Percentiles rank a stretch among this genome's conserved stretches.
Conservation (phyloP, 2,797 vertebrate species). For the Tapirus indicus region DNA sequence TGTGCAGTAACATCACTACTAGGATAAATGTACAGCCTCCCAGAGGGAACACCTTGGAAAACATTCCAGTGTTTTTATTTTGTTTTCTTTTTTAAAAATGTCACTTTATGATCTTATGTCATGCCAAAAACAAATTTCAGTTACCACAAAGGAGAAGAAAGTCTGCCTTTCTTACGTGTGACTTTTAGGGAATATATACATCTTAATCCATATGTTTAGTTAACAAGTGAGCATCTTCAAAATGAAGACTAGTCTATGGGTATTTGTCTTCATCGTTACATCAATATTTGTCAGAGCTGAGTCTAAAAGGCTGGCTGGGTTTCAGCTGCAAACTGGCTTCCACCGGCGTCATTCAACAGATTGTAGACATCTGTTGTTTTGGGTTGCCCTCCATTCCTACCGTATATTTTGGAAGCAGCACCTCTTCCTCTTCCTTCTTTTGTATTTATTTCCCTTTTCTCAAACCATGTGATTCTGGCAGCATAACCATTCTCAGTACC, state of each 20-base stretch:
- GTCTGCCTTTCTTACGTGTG: background rate
- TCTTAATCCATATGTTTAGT: background rate
- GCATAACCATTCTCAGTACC: background rate
- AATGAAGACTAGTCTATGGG: background rate
- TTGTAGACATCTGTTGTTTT: conserved; percentile 35
- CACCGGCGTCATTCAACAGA: background rate
- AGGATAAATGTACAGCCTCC: background rate
- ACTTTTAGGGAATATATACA: background rate
- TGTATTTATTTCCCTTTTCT: background rate
- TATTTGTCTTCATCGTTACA: background rate
- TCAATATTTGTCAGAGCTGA: background rate
- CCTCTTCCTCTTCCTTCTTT: background rate
- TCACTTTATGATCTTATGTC: background rate
- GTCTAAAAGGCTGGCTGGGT: background rate
- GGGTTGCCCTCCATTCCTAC: background rate
- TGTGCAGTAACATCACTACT: background rate
- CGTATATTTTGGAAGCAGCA: background rate
- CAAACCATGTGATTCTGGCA: background rate
- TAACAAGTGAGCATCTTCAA: background rate
- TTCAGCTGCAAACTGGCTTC: conserved; percentile 1
- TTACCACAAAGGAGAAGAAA: background rate
- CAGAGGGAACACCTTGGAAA: background rate
- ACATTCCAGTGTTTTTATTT: background rate
- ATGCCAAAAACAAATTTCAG: background rate
- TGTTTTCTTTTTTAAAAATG: background rate